Conservation (phyloP, 2,797 vertebrate genomes). For the Acropternis orthonyx region DNA sequence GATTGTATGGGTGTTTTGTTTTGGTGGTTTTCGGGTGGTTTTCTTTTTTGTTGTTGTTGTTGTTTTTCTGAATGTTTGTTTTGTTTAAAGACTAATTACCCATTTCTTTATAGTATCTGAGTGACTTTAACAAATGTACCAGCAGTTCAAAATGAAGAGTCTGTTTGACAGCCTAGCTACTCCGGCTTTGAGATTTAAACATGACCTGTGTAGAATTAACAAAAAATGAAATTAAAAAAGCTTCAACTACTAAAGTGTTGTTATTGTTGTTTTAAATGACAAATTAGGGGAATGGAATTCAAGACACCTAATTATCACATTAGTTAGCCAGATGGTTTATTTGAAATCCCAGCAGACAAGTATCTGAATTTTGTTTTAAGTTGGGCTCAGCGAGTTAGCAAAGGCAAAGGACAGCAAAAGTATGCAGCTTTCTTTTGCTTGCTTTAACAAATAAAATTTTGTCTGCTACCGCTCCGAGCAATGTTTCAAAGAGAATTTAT, state of each 20-base stretch:
- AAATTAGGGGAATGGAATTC: conserved; percentile 28
- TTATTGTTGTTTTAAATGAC: conserved; percentile 35
- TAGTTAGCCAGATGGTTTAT: conserved; percentile 39
- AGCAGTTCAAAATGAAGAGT: background rate
- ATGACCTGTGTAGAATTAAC: background rate
- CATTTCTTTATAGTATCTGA: background rate
- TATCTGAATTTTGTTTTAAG: conserved; percentile 28
- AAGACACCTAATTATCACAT: conserved; percentile 47
- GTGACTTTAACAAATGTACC: background rate
- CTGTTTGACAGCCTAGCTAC: background rate
- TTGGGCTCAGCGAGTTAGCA: background rate
- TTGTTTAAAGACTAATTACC: background rate
- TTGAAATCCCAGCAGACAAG: conserved; percentile 30
- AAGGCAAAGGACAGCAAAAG: background rate
- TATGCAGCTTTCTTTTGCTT: background rate
- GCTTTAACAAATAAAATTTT: background rate
- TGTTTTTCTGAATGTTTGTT: background rate
- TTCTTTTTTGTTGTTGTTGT: rapidly evolving
- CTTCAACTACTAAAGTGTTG: background rate
- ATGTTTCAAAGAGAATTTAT: background rate
- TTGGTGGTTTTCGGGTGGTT: background rate
- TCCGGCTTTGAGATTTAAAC: background rate
- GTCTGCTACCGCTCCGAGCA: background rate
- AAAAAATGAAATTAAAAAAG: background rate
- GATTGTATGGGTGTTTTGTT: background rate